Evolutionary conservation across 2,888 invertebrate species (phyloP), one percentile per base, ranked within the genome.

Genomic region (Drosophila suboccidentalis): DNA sequence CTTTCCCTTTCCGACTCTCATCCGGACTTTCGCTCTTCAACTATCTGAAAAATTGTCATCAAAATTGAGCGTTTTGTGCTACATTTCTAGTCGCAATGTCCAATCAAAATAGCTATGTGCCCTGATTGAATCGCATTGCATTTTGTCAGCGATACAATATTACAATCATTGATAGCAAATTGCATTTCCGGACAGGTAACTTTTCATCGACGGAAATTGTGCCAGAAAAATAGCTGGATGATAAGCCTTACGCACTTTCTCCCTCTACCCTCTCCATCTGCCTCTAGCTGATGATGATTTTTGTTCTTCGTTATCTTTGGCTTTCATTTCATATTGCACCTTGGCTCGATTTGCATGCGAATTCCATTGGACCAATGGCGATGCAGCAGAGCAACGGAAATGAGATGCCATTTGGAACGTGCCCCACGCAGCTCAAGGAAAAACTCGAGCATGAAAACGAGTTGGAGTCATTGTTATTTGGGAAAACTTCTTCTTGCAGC

Each of bases 51-150:
- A 64, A 77, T 68, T 74, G 69, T 60, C 61, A 70, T 69, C 71
- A 60, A 74, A 76, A 68, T 74, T 58, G 75, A 68, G 43, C 60
- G 67, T 63, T 75, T 78, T 75, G 47, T 66, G 57, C 32, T 19
- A 11, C 39, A 17, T 32, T 41, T 46, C 29, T 29, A 41, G 19
- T 53, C 77, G 41, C 71, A 71, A 36, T 67, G 69, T 68, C 67
- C 88, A 85, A 87, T 83, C 89, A 88, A 79, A 81, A 82, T 73
- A 57, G 69, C 58, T 66, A 53, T 66, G 71, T 65, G 58, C 71
- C 34, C 50, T 72, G 82, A 78, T 75, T 79, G 75, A 83, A 65
- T 64, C 39, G 61, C 43, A 49, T 58, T 63, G 47, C 49, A 69
- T 38, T 65, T 57, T 70, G 51, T 70, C 58, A 55, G 38, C 46